Percentiles rank a stretch among this genome's conserved stretches.
phyloP scores from a whole-genome alignment of 2,888 invertebrate species.

The Gisinianus flammeolus region DNA sequence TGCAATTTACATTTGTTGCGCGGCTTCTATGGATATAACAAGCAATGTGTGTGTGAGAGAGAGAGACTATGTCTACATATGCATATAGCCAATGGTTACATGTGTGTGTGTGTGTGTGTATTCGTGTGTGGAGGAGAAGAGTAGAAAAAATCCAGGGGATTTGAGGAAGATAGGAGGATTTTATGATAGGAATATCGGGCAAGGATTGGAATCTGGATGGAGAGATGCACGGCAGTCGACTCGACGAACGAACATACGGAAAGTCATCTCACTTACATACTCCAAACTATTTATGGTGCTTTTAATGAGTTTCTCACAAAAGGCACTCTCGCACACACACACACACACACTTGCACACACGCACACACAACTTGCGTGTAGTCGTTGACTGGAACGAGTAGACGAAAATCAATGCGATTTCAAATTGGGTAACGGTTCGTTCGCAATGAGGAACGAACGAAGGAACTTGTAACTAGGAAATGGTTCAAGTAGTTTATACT shows the following conservation, averaged over 20 bases:
- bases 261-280: neutral
- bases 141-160: neutral
- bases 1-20: constrained; percentile 1
- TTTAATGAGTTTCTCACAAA: constrained; percentile 6
- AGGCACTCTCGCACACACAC: neutral
- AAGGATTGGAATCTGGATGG: constrained; percentile 3
- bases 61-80: neutral
- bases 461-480: no score
- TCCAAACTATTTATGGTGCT: neutral
- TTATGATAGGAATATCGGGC: neutral
- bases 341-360: no score
- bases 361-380: no score
- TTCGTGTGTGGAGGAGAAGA: neutral
- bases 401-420: no score
- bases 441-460: no score
- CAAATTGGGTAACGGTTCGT: no score
- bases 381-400: no score
- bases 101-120: neutral
- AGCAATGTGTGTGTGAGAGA: neutral
- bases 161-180: neutral
- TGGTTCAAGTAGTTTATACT: no score
- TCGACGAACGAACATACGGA: no score
- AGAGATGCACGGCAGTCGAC: no score
- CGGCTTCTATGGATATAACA: neutral
- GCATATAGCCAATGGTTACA: neutral